Conservation (phyloP, 2,797 vertebrate species). For the Protonibea diacanthus region DNA sequence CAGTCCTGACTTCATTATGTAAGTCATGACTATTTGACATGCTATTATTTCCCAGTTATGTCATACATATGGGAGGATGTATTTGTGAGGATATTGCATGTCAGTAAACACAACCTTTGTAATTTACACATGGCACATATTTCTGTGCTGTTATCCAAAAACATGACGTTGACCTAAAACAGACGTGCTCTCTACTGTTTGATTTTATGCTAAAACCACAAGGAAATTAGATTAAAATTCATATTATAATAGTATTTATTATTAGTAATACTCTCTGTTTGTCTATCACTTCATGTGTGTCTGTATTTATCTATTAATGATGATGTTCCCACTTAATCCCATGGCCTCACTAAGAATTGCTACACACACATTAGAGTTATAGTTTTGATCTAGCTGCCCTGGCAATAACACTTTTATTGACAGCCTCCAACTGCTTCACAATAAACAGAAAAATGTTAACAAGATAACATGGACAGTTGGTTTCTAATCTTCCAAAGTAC, state of each 20-base stretch:
- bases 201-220: constrained; percentile 8
- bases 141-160: neutral
- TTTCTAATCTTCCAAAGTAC: constrained; percentile 3
- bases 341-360: neutral
- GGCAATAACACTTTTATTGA: neutral
- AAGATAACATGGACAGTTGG: constrained; percentile 9
- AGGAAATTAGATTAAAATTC: neutral
- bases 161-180: neutral
- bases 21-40: neutral
- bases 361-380: neutral
- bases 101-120: constrained; percentile 22
- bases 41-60: neutral
- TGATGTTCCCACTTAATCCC: neutral
- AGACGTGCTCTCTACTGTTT: neutral
- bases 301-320: neutral
- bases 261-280: neutral
- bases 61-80: neutral
- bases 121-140: neutral
- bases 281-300: neutral
- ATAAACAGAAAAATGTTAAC: too few species aligned
- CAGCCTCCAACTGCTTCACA: neutral
- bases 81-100: neutral
- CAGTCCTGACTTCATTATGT: neutral
- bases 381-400: neutral
- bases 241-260: neutral